Base-by-base conservation (phyloP, 2,888 invertebrate species). In the Diogma glabrata region DNA sequence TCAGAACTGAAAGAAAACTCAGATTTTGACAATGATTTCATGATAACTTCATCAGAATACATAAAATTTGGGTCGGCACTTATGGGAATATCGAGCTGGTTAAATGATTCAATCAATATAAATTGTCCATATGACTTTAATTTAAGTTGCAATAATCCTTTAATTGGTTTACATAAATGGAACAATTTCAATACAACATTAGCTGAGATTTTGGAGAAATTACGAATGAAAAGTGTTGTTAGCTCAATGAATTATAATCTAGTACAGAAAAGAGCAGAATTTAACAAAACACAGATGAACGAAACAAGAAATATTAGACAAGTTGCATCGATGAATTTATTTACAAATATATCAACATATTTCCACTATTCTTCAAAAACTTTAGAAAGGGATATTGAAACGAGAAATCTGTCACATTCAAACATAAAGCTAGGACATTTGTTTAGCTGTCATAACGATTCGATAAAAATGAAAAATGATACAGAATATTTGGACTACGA, bases 381-480 rank as follows among this genome's bases (percentile, higher is more conserved):
- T 43, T 23, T 22, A n/a, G n/a, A n/a, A 24, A 24, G 9, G 6
- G 24, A 24, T 24, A 24, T 7, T 24, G 24, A 24, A 7, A 24
- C n/a, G n/a, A 24, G 6, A 24, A 66, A 63, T 24, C 55, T 67
- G 36, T 66, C 66, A 57, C 58, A n/a, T n/a, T n/a, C 69, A 55
- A 67, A 68, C 56, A 62, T 64, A 3, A 69, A 67, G 53, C 69
- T 69, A 47, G 69, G 69, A 0, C 62, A 67, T 56, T 64, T 67
- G 1, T 69, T 69, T 54, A 67, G 65, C 50, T 69, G 69, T 48
- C 8, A 7, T 9, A 2, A 9, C 20, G 10, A 63, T 53, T 61
- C 64, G 0, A 65, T 62, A 4, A 61, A 62, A 8, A 63, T 65
- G 7, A 69, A 50, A 12, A 30, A 43, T 45, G 5, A 4, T 6